phyloP scores from a whole-genome alignment of 2,888 invertebrate genomes.

The Priocnemis perturbator region DNA sequence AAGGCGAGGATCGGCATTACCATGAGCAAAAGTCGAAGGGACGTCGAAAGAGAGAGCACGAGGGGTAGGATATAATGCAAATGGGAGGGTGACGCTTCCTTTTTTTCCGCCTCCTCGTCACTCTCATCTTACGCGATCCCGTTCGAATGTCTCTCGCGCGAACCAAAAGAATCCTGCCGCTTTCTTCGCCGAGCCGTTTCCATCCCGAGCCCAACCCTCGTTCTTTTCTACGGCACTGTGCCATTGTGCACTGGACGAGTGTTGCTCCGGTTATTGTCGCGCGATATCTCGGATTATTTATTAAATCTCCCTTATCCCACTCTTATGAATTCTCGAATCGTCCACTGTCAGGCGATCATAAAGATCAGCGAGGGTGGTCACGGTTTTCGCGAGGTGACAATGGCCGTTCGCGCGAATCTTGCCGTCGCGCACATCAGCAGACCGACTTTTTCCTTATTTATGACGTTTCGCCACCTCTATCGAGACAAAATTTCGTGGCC shows the following conservation, averaged over 20 bases:
- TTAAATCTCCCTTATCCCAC: constrained; percentile 17
- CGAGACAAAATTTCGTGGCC: no score
- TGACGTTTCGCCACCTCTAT: no score
- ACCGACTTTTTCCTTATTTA: no score
- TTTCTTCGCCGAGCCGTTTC: constrained; percentile 32
- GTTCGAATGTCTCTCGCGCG: constrained; percentile 35
- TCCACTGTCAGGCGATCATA: not conserved
- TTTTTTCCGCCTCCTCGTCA: constrained; percentile 18
- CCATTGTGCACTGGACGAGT: not conserved
- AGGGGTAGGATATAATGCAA: constrained; percentile 49
- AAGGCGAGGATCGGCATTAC: constrained; percentile 31
- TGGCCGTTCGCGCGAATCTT: no score
- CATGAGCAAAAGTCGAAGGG: constrained; percentile 33
- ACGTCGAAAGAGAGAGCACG: constrained; percentile 25
- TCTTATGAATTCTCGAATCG: no score
- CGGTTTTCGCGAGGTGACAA: no score
- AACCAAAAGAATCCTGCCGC: constrained; percentile 37
- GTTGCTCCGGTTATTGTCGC: constrained; percentile 3
- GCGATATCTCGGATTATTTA: constrained; percentile 18
- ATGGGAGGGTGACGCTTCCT: constrained; percentile 50
- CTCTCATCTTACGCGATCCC: constrained; percentile 44
- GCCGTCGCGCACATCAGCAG: no score
- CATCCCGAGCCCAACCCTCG: constrained; percentile 27
- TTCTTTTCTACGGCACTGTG: constrained; percentile 3
- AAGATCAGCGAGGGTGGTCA: no score